Evolutionary conservation across 2,113 vertebrate species (phyloP).

Genomic region (Circaetus cinerascens): DNA sequence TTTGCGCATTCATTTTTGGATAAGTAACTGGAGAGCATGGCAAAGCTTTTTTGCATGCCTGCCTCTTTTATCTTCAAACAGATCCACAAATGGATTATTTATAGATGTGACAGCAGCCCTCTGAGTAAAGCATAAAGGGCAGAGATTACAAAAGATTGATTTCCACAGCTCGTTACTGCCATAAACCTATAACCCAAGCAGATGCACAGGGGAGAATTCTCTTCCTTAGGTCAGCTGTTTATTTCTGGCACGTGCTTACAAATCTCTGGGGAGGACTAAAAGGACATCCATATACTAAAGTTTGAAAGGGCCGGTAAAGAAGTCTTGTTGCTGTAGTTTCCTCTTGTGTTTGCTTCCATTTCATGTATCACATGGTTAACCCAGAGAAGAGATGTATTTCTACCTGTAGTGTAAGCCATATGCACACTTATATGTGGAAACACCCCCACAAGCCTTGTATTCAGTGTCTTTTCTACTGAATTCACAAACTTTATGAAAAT

Average conservation of each 20-base stretch:
- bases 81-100: constrained; percentile 58
- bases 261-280: constrained; percentile 5
- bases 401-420: not conserved
- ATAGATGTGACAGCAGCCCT: constrained; percentile 43
- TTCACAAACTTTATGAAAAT: not conserved
- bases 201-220: constrained; percentile 32
- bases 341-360: not conserved
- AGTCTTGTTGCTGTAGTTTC: not conserved
- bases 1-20: constrained; percentile 9
- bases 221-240: constrained; percentile 53
- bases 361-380: not conserved
- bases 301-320: not conserved
- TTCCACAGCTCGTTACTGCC: constrained; percentile 54
- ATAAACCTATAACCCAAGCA: constrained; percentile 61
- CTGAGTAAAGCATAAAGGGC: constrained; percentile 61
- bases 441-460: not conserved
- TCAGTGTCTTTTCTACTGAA: not conserved
- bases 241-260: constrained; percentile 32
- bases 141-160: constrained; percentile 71
- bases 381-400: not conserved
- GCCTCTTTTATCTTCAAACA: constrained; percentile 52
- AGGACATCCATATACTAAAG: not conserved
- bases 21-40: constrained; percentile 9
- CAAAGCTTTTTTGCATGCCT: constrained; percentile 37
- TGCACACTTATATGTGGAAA: not conserved